Evolutionary conservation across 1,140 invertebrate genomes (phyloP).

Genomic region (Stratiolaelaps scimitus): DNA sequence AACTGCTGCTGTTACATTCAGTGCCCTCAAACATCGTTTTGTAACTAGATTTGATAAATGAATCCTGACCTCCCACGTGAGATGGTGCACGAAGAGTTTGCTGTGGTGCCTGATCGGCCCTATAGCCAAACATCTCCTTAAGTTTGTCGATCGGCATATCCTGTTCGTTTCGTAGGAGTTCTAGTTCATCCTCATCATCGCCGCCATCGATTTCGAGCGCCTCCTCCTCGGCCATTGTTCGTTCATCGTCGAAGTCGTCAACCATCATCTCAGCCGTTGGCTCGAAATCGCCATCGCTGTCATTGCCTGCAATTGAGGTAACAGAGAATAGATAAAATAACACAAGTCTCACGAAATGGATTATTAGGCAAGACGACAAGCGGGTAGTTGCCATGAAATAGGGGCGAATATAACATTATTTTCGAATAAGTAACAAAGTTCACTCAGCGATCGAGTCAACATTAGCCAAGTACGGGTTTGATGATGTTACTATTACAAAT

Average conservation of each 20-base stretch:
- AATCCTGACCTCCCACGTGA: background rate
- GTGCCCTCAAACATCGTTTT: too few species aligned
- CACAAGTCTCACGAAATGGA: too few species aligned
- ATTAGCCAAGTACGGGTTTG: too few species aligned
- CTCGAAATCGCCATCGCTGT: slow-evolving; percentile 53
- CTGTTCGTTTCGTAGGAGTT: slow-evolving; percentile 44
- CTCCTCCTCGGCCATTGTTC: slow-evolving; percentile 89
- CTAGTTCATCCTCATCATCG: slow-evolving; percentile 67
- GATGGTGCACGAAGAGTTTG: background rate
- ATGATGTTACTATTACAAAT: too few species aligned
- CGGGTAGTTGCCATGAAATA: too few species aligned
- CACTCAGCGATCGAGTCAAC: too few species aligned
- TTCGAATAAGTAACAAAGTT: too few species aligned
- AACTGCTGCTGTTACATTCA: too few species aligned
- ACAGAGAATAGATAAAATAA: too few species aligned
- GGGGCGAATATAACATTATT: too few species aligned
- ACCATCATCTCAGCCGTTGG: slow-evolving; percentile 75
- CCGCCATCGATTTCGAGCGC: slow-evolving; percentile 70
- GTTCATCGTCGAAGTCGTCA: slow-evolving; percentile 91
- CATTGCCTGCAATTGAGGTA: slow-evolving; percentile 31
- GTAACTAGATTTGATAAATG: too few species aligned
- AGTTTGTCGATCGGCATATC: slow-evolving; percentile 90
- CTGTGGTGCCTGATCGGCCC: background rate
- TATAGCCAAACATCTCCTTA: slow-evolving; percentile 70
- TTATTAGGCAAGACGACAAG: too few species aligned